phyloP scores from a whole-genome alignment of 2,888 invertebrate genomes.

The Lochmaea capreae region DNA sequence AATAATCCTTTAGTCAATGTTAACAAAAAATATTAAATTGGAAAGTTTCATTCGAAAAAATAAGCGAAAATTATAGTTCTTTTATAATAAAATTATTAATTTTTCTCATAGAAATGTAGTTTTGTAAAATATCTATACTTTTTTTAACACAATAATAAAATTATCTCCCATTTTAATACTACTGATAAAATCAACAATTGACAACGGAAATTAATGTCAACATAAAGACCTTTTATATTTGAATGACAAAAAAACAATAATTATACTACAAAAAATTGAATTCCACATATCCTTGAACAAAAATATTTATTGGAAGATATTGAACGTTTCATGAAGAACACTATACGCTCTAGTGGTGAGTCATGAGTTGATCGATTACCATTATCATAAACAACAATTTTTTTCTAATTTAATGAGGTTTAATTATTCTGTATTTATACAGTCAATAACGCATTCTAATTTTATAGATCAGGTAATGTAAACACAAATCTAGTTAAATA shows the following conservation, averaged over 20 bases:
- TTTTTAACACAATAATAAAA: too few relatives aligned
- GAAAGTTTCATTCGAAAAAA: too few relatives aligned
- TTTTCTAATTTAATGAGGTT: constrained; percentile 19
- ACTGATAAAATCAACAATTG: too few relatives aligned
- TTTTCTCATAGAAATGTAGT: too few relatives aligned
- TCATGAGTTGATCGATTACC: constrained; percentile 44
- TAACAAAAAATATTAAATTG: too few relatives aligned
- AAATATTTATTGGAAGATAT: not conserved
- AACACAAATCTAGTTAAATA: not conserved
- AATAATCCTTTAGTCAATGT: too few relatives aligned
- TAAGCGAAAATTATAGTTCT: too few relatives aligned
- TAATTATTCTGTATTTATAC: constrained; percentile 20
- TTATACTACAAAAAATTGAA: not conserved
- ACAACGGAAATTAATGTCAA: too few relatives aligned
- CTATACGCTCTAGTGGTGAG: constrained; percentile 35
- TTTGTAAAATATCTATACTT: too few relatives aligned
- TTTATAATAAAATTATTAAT: too few relatives aligned
- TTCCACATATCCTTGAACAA: not conserved
- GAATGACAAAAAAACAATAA: not conserved
- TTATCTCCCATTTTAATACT: too few relatives aligned
- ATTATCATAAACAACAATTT: constrained; percentile 13
- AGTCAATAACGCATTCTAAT: constrained; percentile 2
- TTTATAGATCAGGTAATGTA: not conserved
- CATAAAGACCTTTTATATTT: too few relatives aligned
- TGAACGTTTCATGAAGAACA: constrained; percentile 8